phyloP scores from a whole-genome alignment of 2,113 vertebrate species.

The Odontesthes bonariensis region DNA sequence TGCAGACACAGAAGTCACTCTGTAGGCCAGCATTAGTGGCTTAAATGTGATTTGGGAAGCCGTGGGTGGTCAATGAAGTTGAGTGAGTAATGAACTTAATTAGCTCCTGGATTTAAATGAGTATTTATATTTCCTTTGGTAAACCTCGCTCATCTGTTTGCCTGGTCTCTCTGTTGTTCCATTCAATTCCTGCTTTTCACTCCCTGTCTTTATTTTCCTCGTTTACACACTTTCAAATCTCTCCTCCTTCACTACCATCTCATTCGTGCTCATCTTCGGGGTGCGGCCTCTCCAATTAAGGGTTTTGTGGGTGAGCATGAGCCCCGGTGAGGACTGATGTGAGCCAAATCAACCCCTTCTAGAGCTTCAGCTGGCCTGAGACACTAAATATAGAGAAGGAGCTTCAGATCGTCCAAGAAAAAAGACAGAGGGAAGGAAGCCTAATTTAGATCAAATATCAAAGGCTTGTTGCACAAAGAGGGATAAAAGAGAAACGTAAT shows the following conservation, averaged over 20 bases:
- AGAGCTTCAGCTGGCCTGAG: conserved; percentile 46
- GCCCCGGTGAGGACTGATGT: conserved; percentile 13
- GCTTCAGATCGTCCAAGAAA: conserved; percentile 17
- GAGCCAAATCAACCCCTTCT: conserved; percentile 47
- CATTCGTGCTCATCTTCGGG: conserved; percentile 54
- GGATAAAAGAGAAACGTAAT: conserved; percentile 14
- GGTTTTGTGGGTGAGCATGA: conserved; percentile 54
- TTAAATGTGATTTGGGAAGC: no score
- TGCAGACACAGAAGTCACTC: not conserved
- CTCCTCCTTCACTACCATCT: conserved; percentile 11
- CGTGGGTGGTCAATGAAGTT: no score
- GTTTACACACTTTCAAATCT: conserved; percentile 33
- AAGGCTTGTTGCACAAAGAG: conserved; percentile 32
- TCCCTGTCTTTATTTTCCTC: not conserved
- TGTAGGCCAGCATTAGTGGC: not conserved
- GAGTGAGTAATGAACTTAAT: no score
- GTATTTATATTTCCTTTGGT: not conserved
- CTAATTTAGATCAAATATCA: conserved; percentile 33
- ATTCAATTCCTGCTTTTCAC: conserved; percentile 32
- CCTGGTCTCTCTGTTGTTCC: conserved; percentile 37
- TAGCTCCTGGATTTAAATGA: not conserved
- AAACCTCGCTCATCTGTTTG: conserved; percentile 15
- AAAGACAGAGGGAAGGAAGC: conserved; percentile 27
- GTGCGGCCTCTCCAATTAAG: conserved; percentile 53
- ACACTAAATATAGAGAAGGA: conserved; percentile 62